phyloP scores from a whole-genome alignment of 2,113 vertebrate genomes.

The Cheilinus undulatus region DNA sequence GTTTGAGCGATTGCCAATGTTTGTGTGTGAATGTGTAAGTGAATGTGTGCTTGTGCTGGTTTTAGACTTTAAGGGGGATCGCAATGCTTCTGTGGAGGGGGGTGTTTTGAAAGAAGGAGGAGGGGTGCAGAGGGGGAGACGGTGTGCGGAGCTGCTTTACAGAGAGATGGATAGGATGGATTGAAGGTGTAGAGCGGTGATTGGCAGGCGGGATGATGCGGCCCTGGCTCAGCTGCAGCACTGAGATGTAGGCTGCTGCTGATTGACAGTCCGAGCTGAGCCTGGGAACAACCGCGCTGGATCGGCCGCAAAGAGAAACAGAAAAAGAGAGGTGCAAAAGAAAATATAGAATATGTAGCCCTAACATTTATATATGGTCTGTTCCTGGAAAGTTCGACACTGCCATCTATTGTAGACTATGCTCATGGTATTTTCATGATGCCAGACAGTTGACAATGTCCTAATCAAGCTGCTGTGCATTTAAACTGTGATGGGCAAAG shows the following conservation, averaged over 20 bases:
- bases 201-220: constrained; percentile 80
- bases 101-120: no score
- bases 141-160: constrained; percentile 65
- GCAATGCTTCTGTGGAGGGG: constrained; percentile 49
- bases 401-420: constrained; percentile 69
- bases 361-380: constrained; percentile 37
- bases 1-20: constrained; percentile 11
- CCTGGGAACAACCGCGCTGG: constrained; percentile 68
- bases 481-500: neutral
- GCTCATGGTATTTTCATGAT: constrained; percentile 28
- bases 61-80: constrained; percentile 60
- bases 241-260: constrained; percentile 72
- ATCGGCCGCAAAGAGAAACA: constrained; percentile 57
- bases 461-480: constrained; percentile 21
- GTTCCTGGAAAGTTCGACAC: constrained; percentile 65
- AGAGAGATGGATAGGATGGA: constrained; percentile 73
- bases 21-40: constrained; percentile 18
- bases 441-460: constrained; percentile 20
- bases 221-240: constrained; percentile 79
- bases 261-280: constrained; percentile 77
- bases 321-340: constrained; percentile 31
- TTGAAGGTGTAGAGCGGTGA: constrained; percentile 73
- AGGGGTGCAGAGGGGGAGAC: neutral
- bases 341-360: constrained; percentile 50
- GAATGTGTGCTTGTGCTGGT: constrained; percentile 18